phyloP scores from a whole-genome alignment of 2,888 invertebrate genomes.

The Euproctis similis region DNA sequence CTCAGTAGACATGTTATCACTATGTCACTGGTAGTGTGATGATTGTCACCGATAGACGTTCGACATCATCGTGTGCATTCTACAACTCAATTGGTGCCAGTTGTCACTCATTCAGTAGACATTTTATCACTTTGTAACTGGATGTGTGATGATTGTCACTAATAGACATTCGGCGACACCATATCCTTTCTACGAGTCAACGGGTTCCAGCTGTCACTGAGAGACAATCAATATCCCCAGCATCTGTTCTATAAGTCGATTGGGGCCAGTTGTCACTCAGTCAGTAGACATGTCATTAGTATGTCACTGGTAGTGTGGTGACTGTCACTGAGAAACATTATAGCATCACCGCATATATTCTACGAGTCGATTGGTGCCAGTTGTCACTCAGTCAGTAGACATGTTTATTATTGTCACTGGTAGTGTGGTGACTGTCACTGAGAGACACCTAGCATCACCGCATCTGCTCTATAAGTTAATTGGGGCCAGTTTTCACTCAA shows the following conservation, averaged over 20 bases:
- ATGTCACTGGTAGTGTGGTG: slow-evolving; percentile 19
- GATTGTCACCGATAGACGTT: neutral
- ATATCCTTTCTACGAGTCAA: no score
- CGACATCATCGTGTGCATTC: no score
- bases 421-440: slow-evolving; percentile 5
- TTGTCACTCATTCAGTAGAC: slow-evolving; percentile 12
- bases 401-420: slow-evolving; percentile 18
- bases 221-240: no score
- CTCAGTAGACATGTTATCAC: slow-evolving; percentile 9
- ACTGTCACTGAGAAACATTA: slow-evolving; percentile 8
- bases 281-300: slow-evolving; percentile 12
- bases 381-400: slow-evolving; percentile 13
- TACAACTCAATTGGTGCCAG: no score
- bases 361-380: slow-evolving; percentile 1
- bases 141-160: slow-evolving; percentile 11
- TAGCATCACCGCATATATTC: slow-evolving; percentile 8
- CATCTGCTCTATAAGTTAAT: slow-evolving; percentile 8
- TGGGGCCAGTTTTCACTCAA: slow-evolving; percentile 7
- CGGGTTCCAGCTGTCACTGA: no score
- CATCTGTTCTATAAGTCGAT: no score
- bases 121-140: no score
- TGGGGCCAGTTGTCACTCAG: slow-evolving; percentile 9
- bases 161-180: no score
- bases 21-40: slow-evolving; percentile 12
- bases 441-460: neutral